Evolutionary conservation across 2,888 invertebrate species (phyloP), one percentile per base, ranked within the genome.

Genomic region (Drosophila pullipes): DNA sequence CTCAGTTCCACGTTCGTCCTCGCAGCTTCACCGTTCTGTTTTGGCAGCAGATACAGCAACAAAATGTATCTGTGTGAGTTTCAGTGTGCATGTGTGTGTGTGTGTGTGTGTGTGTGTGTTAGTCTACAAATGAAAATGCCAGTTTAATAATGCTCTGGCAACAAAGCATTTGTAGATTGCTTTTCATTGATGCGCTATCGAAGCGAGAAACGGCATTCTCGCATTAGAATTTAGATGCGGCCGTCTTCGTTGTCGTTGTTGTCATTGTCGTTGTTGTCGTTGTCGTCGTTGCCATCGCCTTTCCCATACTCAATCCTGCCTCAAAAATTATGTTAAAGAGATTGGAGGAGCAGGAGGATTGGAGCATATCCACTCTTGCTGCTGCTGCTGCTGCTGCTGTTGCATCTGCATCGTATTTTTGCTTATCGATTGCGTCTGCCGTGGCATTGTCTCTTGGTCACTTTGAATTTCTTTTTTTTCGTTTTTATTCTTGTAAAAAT

Each of bases 121-220:
- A 58, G 76, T 68, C 61, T 76, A 68, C 85, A 87, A 85, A 87
- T 83, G 83, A 87, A 87, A 83, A 83, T 87, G 85, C 85, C 83
- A 87, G 83, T 88, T 83, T 87, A 85, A 83, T 83, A 83, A 85
- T 83, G 83, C 85, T 85, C 76, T 74, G 80, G 82, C 68, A 78
- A 83, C 88, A 83, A 83, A 83, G 82, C 85, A 83, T 87, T 83
- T 88, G 88, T 80, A 88, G 88, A 83, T 83, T 83, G 88, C 88
- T 88, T 87, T 88, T 80, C 75, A 82, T 78, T 75, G 75, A 80
- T 80, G 78, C 74, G 67, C 79, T 60, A 81, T 80, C 80, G 81
- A 61, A 74, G 59, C 63, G 69, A 49, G 61, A 39, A 57, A 9
- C 74, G 65, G 68, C 44, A 37, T 68, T 35, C 44, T 53, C 55